Evolutionary conservation across 2,888 invertebrate genomes (phyloP), one percentile per base, ranked within the genome.

Genomic region (Cosmorhoe ocellata): DNA sequence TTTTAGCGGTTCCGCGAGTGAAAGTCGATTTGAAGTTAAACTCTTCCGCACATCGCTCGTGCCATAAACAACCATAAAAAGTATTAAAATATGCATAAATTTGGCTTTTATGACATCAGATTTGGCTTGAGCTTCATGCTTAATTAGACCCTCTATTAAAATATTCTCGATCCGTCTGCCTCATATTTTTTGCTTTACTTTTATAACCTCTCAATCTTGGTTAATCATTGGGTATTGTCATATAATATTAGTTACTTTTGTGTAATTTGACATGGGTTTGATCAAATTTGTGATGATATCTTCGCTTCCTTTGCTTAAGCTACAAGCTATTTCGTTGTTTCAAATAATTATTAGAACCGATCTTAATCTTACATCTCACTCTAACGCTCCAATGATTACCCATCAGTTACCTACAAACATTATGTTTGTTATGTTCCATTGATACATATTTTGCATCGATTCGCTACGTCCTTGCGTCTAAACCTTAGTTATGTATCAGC

Each of bases 1-100:
- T 89, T 84, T 88, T 87, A 88, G 84, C 83, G 74, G 81, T 65
- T 70, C 65, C 58, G 52, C 53, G 56, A 79, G 89, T 83, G 89
- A 89, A 89, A 89, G 89, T 75, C 64, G 76, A 79, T 79, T 74
- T 79, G 71, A 73, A 66, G 78, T 76, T 75, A 74, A 77, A 82
- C 83, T 83, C 76, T 85, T 86, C 80, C 83, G 84, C 84, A 86
- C 81, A 66, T 82, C 65, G 64, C 61, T 71, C 62, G 66, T 69
- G 71, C 63, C 37, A 47, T 67, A 52, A 28, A 44, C 11, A 63
- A 57, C 64, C 64, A 67, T 71, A 65, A 70, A 61, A 57, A 49
- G 26, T 36, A 26, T 32, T 38, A 44, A 50, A 34, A 24, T 12
- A 34, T 32, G 48, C 26, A 41, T 46, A 44, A 41, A 52, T 50